Percentiles rank a stretch among this genome's conserved stretches.
phyloP scores from a whole-genome alignment of 64 coral and sea anemone genomes.

The Dendrophyllia cribrosa region DNA sequence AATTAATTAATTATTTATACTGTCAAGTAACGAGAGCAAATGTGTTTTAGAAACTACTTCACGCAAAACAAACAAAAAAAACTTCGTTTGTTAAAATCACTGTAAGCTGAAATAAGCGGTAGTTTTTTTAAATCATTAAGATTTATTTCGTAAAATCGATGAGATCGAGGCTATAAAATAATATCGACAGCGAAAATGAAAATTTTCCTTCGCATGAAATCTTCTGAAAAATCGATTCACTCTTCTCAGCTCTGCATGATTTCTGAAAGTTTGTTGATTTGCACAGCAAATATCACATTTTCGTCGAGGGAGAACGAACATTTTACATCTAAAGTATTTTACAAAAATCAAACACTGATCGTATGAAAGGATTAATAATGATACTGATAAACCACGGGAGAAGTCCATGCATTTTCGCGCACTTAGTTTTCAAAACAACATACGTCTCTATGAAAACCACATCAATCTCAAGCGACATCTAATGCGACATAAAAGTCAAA shows the following conservation, averaged over 20 bases:
- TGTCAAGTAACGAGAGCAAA: not conserved
- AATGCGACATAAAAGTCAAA: not conserved
- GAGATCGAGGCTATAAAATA: too few species aligned
- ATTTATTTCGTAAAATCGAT: too few species aligned
- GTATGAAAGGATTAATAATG: too few species aligned
- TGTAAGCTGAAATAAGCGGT: not conserved
- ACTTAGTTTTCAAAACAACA: not conserved
- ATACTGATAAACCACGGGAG: not conserved
- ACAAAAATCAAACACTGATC: not conserved
- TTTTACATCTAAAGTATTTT: not conserved
- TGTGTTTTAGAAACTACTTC: conserved; percentile 1
- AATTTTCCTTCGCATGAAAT: too few species aligned
- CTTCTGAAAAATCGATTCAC: not conserved
- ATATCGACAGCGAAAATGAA: too few species aligned
- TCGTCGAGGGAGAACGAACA: not conserved
- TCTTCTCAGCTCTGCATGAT: not conserved
- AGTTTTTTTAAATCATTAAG: too few species aligned
- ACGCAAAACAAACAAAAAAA: not conserved
- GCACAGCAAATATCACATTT: not conserved
- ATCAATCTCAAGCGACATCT: not conserved
- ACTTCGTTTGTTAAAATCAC: not conserved
- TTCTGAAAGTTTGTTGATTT: not conserved
- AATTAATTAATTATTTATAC: not conserved
- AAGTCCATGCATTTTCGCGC: not conserved
- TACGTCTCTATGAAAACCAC: not conserved